Percentiles rank a stretch among this genome's conserved stretches.
phyloP scores from a whole-genome alignment of 30 jellyfish, hydroid and myxozoan genomes.

The Rhopilema esculentum region DNA sequence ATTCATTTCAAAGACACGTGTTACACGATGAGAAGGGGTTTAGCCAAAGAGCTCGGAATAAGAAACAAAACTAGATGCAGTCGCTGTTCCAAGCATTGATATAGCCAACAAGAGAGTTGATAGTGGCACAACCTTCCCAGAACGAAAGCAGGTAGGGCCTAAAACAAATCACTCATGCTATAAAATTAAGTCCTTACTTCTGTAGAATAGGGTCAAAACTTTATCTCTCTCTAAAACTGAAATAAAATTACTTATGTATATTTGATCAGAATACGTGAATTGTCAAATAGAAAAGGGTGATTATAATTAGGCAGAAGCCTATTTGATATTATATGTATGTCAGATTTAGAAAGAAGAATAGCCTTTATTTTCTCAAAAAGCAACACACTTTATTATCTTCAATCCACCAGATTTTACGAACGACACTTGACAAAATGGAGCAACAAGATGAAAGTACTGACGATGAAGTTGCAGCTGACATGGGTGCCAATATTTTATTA shows the following conservation, averaged over 20 bases:
- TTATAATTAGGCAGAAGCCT: too few relatives aligned
- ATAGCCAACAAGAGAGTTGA: background rate
- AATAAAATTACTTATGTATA: background rate
- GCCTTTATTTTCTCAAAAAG: too few relatives aligned
- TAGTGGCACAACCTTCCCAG: slow-evolving; percentile 12
- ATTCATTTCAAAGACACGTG: slow-evolving; percentile 24
- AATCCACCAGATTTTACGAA: too few relatives aligned
- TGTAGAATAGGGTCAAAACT: background rate
- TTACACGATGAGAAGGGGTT: slow-evolving; percentile 1
- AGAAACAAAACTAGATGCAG: slow-evolving; percentile 9
- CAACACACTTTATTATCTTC: too few relatives aligned
- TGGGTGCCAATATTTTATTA: too few relatives aligned
- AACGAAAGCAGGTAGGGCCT: slow-evolving; percentile 20
- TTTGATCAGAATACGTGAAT: background rate
- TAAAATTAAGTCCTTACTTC: background rate
- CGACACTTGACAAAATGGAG: too few relatives aligned
- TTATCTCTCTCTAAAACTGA: background rate
- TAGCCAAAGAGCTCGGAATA: slow-evolving; percentile 5
- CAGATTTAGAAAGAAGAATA: too few relatives aligned
- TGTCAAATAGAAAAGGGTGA: too few relatives aligned
- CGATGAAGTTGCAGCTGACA: background rate
- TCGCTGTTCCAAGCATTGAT: slow-evolving; percentile 39
- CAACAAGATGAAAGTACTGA: background rate
- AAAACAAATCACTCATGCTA: background rate
- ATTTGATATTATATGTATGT: background rate